Evolutionary conservation across 2,797 vertebrate species (phyloP).

Genomic region (Clarias laeviceps): DNA sequence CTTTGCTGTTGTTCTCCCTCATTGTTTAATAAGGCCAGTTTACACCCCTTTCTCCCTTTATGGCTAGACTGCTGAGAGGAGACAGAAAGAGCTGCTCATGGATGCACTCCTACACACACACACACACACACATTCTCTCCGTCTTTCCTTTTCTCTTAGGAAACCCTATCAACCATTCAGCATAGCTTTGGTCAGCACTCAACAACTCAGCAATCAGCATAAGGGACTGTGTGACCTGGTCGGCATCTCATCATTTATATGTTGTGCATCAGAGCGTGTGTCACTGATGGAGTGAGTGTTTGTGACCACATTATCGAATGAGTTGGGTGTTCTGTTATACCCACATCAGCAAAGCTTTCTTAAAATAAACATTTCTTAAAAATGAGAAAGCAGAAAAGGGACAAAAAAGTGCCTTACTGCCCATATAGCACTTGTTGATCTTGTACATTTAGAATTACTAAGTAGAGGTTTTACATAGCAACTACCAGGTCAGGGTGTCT

Average conservation of each 20-base stretch:
- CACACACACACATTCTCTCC: not conserved
- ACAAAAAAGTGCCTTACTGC: not conserved
- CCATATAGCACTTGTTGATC: not conserved
- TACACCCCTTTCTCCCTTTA: slow-evolving; percentile 34
- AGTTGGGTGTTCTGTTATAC: slow-evolving; percentile 55
- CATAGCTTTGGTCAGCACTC: slow-evolving; percentile 5
- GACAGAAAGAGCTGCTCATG: slow-evolving; percentile 37
- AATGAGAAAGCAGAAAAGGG: slow-evolving; percentile 28
- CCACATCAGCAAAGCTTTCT: slow-evolving; percentile 46
- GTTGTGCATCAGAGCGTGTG: slow-evolving; percentile 47
- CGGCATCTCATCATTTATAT: slow-evolving; percentile 58
- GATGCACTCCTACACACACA: not conserved
- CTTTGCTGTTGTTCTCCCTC: slow-evolving; percentile 15
- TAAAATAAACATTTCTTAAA: slow-evolving; percentile 59
- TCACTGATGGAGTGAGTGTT: slow-evolving; percentile 61
- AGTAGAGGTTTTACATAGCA: not conserved
- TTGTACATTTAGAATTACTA: not conserved
- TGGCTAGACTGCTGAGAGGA: slow-evolving; percentile 44
- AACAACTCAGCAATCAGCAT: slow-evolving; percentile 21
- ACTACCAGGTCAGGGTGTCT: not conserved
- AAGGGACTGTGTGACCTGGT: slow-evolving; percentile 39
- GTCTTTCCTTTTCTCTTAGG: not conserved
- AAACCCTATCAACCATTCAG: slow-evolving; percentile 8
- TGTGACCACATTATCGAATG: slow-evolving; percentile 49
- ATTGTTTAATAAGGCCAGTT: slow-evolving; percentile 37